phyloP scores from a whole-genome alignment of 2,888 invertebrate genomes.

The Plebejus argus region DNA sequence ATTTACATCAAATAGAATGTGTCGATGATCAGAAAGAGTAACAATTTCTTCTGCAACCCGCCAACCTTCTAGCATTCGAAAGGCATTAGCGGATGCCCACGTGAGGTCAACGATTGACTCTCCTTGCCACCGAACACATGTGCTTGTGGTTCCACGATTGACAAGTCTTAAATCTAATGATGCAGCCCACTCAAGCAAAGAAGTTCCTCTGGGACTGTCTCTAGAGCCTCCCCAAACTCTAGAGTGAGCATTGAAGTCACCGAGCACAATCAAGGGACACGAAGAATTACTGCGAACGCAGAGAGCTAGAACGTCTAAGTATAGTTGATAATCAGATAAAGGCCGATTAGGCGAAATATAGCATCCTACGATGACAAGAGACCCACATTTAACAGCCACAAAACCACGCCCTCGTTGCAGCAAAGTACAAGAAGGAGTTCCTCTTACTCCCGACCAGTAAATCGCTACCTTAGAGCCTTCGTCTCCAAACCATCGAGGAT shows the following conservation, averaged over 20 bases:
- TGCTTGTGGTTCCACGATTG: background rate
- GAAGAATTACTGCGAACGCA: background rate
- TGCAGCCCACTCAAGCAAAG: constrained; percentile 18
- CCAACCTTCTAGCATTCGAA: background rate
- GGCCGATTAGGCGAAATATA: constrained; percentile 23
- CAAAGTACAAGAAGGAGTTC: background rate
- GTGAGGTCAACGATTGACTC: constrained; percentile 24
- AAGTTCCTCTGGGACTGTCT: background rate
- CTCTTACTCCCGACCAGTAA: background rate
- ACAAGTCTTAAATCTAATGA: background rate
- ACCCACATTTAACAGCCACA: constrained; percentile 15
- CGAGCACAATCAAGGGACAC: background rate
- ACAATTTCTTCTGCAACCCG: background rate
- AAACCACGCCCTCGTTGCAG: background rate
- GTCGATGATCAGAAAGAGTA: constrained; percentile 15
- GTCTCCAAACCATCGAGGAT: constrained; percentile 1
- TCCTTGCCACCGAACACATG: constrained; percentile 26
- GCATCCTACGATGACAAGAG: background rate
- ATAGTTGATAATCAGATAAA: background rate
- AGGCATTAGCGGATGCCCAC: constrained; percentile 1
- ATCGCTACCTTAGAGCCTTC: background rate
- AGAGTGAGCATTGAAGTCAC: constrained; percentile 23
- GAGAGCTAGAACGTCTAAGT: background rate
- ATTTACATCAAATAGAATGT: constrained; percentile 15
- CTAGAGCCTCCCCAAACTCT: constrained; percentile 3